phyloP scores from a whole-genome alignment of 2,797 vertebrate genomes.

The Melanogrammus aeglefinus region DNA sequence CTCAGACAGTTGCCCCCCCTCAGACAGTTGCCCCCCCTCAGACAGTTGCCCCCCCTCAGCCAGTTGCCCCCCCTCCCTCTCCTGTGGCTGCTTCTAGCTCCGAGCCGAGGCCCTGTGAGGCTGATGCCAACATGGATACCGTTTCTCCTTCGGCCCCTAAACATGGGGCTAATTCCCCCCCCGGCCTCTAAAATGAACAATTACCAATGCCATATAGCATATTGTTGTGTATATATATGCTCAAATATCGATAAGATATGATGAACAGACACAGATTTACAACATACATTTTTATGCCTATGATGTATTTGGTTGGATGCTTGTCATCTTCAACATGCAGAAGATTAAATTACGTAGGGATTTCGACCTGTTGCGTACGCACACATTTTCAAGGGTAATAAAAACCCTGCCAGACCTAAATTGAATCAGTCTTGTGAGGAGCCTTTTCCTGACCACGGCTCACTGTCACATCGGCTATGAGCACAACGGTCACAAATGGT shows the following conservation, averaged over 20 bases:
- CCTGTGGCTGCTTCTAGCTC: too few species aligned
- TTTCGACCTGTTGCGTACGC: neutral
- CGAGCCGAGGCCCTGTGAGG: too few species aligned
- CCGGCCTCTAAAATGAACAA: neutral
- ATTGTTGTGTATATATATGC: neutral
- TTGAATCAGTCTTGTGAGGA: conserved; percentile 3
- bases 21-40: too few species aligned
- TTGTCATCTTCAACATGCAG: neutral
- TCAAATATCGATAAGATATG: neutral
- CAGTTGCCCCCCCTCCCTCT: too few species aligned
- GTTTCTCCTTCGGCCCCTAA: too few species aligned
- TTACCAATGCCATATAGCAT: neutral
- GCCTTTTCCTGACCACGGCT: neutral
- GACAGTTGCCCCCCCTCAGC: too few species aligned
- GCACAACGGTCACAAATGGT: conserved; percentile 18
- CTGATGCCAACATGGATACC: too few species aligned
- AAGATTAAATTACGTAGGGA: conserved; percentile 3
- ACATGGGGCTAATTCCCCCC: too few species aligned
- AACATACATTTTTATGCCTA: neutral
- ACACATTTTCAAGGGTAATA: neutral
- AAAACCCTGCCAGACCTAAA: neutral
- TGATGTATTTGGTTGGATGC: neutral
- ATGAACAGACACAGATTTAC: neutral
- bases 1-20: too few species aligned
- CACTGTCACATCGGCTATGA: neutral